Evolutionary conservation across 2,797 vertebrate species (phyloP).

Genomic region (Alca torda): DNA sequence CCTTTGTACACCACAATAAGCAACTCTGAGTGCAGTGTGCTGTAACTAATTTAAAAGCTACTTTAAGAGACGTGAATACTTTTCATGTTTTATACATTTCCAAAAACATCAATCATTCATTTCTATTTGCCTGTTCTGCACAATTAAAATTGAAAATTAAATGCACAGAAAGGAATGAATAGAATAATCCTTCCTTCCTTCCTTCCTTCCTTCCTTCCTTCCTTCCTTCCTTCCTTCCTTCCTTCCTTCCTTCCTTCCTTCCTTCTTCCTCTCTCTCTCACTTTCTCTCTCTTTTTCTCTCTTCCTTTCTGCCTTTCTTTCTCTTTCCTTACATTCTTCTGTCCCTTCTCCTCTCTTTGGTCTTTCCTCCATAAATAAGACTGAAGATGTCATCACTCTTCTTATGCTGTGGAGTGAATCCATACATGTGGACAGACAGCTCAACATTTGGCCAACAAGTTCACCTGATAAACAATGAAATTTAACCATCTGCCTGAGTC

Average conservation of each 20-base stretch:
- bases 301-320: not conserved
- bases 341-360: not conserved
- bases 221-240: too few relatives aligned
- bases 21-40: conserved; percentile 5
- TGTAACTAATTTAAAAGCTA: conserved; percentile 27
- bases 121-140: not conserved
- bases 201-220: too few relatives aligned
- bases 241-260: rapidly evolving
- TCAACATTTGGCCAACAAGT: not conserved
- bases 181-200: not conserved
- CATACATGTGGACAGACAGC: not conserved
- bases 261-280: rapidly evolving
- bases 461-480: not conserved
- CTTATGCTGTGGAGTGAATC: not conserved
- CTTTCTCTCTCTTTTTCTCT: not conserved
- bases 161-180: not conserved
- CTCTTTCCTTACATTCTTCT: not conserved
- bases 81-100: conserved; percentile 7
- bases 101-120: not conserved
- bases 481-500: not conserved
- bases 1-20: not conserved
- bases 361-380: not conserved
- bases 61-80: not conserved
- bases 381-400: not conserved
- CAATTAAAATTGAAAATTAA: conserved; percentile 7